Evolutionary conservation across 2,797 vertebrate genomes (phyloP).

Genomic region (Sebastes hubbsi): DNA sequence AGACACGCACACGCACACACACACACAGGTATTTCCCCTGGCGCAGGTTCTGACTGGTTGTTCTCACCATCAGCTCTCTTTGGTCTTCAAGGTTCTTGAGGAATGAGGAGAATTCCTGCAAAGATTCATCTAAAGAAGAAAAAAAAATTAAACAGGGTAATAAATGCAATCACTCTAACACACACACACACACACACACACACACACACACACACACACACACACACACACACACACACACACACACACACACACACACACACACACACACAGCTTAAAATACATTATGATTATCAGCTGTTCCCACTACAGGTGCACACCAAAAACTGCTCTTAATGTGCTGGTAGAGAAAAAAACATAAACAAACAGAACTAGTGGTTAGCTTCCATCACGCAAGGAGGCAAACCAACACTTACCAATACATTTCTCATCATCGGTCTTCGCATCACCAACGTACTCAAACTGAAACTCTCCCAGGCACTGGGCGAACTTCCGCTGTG

Average conservation of each 20-base stretch:
- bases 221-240: not conserved
- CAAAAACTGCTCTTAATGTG: conserved; percentile 34
- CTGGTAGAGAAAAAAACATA: conserved; percentile 21
- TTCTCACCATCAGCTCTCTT: conserved; percentile 96
- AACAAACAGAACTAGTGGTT: conserved; percentile 53
- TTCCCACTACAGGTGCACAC: conserved; percentile 14
- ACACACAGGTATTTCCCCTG: conserved; percentile 18
- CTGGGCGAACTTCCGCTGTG: conserved; percentile 95
- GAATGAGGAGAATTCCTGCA: conserved; percentile 95
- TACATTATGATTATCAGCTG: conserved; percentile 22
- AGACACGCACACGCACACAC: not conserved
- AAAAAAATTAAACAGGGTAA: conserved; percentile 59
- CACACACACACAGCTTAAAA: not conserved
- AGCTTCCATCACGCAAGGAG: not conserved
- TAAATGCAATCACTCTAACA: not conserved
- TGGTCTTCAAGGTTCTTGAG: conserved; percentile 96
- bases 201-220: not conserved
- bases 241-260: not conserved
- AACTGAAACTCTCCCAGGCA: conserved; percentile 96
- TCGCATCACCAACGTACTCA: conserved; percentile 97
- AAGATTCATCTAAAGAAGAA: conserved; percentile 89
- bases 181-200: too few species aligned
- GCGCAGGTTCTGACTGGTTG: conserved; percentile 49
- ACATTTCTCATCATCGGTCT: conserved; percentile 95
- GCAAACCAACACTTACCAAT: conserved; percentile 86